Base-by-base conservation (phyloP, 2,113 vertebrate species). In the Oryzias celebensis region DNA sequence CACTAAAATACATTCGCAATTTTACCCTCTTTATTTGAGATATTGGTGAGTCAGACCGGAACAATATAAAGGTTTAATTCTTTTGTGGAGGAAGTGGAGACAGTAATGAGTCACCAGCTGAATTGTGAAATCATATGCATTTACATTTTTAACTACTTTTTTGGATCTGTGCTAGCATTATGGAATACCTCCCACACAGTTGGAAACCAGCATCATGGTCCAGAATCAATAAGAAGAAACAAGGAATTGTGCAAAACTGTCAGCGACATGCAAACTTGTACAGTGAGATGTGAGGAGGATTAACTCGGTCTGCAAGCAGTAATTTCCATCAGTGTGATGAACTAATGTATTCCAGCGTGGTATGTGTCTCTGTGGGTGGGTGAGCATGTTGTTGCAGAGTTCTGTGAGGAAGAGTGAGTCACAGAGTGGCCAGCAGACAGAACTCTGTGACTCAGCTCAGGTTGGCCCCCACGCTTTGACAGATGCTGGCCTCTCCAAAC, bases 91-190 rank as follows among this genome's bases (percentile, higher is more conserved):
- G 26, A 51, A 20, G 42, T 16, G 15, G 20, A 56, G 5, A 6
- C 41, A 41, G n/a, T 24, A 65, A 82, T 81, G 63, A 71, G 61
- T 36, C 36, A 36, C 36, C 36, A 71, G 36, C 58, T 24, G 65
- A 74, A 2, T 0, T 75, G 59, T 61, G 7, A 10, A 51, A 44
- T 23, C 5, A 51, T 71, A 85, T 83, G 54, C 68, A 87, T 85
- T 83, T 85, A 68, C 71, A 88, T 86, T 73, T 53, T 58, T 49
- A 50, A 47, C 53, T 7, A 57, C 67, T 71, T 82, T 84, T 55
- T 56, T 55, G 80, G 71, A 82, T 83, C 67, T 75, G 59, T 75
- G 59, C 62, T 44, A 53, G 49, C 54, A 43, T 59, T 70, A 61
- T 56, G 6, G 62, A 67, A 41, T 36, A 23, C 57, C 66, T 68